Evolutionary conservation across 2,797 vertebrate species (phyloP).

Genomic region (Eurystomus glaucurus): DNA sequence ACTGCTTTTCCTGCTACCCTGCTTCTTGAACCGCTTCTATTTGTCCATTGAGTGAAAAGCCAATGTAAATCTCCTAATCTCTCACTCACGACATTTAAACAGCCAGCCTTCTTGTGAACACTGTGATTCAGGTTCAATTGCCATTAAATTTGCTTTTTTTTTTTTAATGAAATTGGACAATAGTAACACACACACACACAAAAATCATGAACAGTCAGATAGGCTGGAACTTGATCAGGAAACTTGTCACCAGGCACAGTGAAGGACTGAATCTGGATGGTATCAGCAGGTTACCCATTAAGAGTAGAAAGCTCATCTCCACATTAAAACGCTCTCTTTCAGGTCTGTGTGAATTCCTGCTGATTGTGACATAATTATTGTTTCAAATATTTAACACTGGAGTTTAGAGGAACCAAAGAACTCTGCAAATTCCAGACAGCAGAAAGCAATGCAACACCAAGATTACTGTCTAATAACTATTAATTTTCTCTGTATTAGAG

Average conservation of each 20-base stretch:
- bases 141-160: neutral
- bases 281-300: neutral
- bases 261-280: neutral
- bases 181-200: neutral
- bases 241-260: neutral
- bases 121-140: neutral
- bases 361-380: neutral
- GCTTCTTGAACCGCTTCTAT: neutral
- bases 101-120: rapidly evolving
- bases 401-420: neutral
- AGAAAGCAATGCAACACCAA: neutral
- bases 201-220: slow-evolving; percentile 14
- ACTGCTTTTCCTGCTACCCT: slow-evolving; percentile 57
- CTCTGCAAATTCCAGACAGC: neutral
- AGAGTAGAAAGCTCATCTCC: neutral
- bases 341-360: neutral
- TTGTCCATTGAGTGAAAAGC: neutral
- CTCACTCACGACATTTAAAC: neutral
- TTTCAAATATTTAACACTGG: neutral
- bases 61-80: slow-evolving; percentile 7
- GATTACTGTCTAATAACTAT: neutral
- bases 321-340: neutral
- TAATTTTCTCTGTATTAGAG: neutral
- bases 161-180: neutral
- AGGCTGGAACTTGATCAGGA: slow-evolving; percentile 15